Base-by-base conservation (phyloP, 1,140 invertebrate genomes). In the Tetragnatha versicolor region DNA sequence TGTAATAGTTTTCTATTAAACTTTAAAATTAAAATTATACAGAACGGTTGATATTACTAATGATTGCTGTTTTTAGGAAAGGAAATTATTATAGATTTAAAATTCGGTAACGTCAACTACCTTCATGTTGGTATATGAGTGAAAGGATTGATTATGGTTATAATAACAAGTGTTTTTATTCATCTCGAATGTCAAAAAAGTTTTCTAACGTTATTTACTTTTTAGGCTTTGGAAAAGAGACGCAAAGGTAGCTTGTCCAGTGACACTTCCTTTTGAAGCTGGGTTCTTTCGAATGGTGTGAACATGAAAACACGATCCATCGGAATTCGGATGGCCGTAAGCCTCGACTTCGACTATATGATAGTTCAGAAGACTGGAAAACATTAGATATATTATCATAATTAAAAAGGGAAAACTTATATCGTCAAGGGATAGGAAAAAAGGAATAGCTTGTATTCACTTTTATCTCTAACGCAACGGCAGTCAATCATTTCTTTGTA, bases 291-390 rank as follows among this genome's bases (percentile, higher is more conserved):
- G 82, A 2, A 86, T 84, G 6, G 89, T 89, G 37, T 86, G 85
- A 3, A 88, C 87, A 79, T 85, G 84, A 80, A 90, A 91, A 22
- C 79, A 82, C 20, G 83, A 83, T 10, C 86, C 86, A 76, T 86
- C 83, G 31, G 84, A 82, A 55, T 84, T 83, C 63, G 83, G 82
- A 27, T 86, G 86, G 37, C 90, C 90, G 79, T 84, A 87, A 2
- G 87, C 87, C 55, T 89, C 88, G 35, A 90, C 86, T 83, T 90
- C 88, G 9, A 91, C 88, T 27, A 90, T 85, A 82, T 91, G 90
- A 86, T 88, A 88, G 72, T 90, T 86, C 37, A 81, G 83, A 31
- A 90, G 79, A 51, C 89, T 89, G 78, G 14, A 78, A 81, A n/a
- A 58, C 20, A 29, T n/a, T n/a, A n/a, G n/a, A n/a, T n/a, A n/a